Evolutionary conservation across 2,888 invertebrate genomes (phyloP), one percentile per base, ranked within the genome.

Genomic region (Ophonus ardosiacus): DNA sequence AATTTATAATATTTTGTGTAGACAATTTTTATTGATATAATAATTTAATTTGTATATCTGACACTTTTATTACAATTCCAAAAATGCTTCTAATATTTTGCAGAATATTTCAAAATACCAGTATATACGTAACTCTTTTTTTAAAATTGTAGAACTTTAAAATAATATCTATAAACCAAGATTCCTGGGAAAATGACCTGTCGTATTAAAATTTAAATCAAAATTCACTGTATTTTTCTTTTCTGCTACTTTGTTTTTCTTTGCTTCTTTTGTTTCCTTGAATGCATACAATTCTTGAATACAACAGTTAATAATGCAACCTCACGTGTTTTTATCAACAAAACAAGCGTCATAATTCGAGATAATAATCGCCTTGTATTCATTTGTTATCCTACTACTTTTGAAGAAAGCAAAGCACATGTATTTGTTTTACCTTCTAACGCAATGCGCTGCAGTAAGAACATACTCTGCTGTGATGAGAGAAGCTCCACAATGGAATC

Each of bases 401-500:
- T 63, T 8, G 13, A 15, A 63, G 8, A 63, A 24, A 51, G 43
- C 43, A 51, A 24, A 31, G 31, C 31, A 4, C 5, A 31, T 63
- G 63, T 7, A 13, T 24, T 10, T 21, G 68, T 90, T 92, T 90
- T 91, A 96, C 96, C 95, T 95, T 90, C 95, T 92, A 83, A 97
- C 95, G 90, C 97, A 97, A 92, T 97, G 97, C 1, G 97, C 97
- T 0, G 97, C 97, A 0, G 97, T 97, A 83, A 97, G 92, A 85
- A 97, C 96, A 90, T 96, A 97, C 91, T 97, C 96, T 90, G 95
- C 95, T 83, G 96, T 96, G 65, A 97, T 92, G 38, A 97, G 92
- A 1, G 97, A 96, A 21, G 95, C 97, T 0, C 97, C 97, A 89
- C 97, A 97, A 90, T 97, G 97, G 92, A 97, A 97, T 90, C 96